Evolutionary conservation across 2,797 vertebrate species (phyloP).

Genomic region (Hephaestus fuliginosus): DNA sequence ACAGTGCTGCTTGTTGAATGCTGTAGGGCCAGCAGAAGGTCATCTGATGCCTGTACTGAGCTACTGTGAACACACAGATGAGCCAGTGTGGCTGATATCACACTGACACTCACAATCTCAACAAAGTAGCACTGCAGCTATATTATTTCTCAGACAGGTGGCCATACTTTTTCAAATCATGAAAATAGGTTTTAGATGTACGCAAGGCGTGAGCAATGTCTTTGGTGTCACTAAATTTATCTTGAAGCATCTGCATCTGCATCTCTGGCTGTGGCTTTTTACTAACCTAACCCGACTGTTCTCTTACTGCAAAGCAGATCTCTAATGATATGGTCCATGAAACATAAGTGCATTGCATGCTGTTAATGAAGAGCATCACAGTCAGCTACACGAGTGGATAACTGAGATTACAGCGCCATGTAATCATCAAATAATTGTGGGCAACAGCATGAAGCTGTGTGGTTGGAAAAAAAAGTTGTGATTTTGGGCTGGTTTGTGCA

Average conservation of each 20-base stretch:
- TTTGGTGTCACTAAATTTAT: slow-evolving; percentile 10
- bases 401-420: slow-evolving; percentile 55
- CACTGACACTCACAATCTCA: neutral
- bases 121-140: neutral
- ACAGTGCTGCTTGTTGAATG: slow-evolving; percentile 44
- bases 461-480: slow-evolving; percentile 22
- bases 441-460: slow-evolving; percentile 39
- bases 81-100: neutral
- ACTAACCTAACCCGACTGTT: slow-evolving; percentile 35
- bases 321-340: slow-evolving; percentile 76
- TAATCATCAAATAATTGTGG: slow-evolving; percentile 73
- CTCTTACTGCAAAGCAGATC: slow-evolving; percentile 61
- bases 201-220: slow-evolving; percentile 17
- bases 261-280: slow-evolving; percentile 27
- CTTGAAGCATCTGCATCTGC: slow-evolving; percentile 26
- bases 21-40: slow-evolving; percentile 53
- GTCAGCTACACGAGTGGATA: slow-evolving; percentile 55
- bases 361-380: slow-evolving; percentile 78
- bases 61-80: slow-evolving; percentile 15
- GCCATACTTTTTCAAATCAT: neutral
- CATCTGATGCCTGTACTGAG: slow-evolving; percentile 46
- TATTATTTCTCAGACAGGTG: neutral
- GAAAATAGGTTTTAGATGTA: slow-evolving; percentile 9
- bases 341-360: slow-evolving; percentile 74
- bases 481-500: neutral